A percentile compares a stretch with the other conserved stretches of the same genome.
Evolutionary conservation across 1,140 invertebrate genomes (phyloP).

Genomic region (Atta colombica): DNA sequence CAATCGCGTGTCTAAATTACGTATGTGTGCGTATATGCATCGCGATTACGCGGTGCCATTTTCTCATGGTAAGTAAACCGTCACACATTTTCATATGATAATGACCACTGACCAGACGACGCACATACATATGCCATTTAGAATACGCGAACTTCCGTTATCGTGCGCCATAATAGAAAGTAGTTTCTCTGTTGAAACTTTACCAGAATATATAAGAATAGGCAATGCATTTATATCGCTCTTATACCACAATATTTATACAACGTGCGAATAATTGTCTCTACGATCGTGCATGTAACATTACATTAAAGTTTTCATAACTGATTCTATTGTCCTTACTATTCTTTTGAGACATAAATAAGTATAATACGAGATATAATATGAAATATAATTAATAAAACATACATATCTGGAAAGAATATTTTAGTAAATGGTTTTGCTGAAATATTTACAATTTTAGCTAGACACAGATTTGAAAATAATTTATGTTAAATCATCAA

Average conservation of each 20-base stretch:
- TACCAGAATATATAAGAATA: not conserved
- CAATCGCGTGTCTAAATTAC: not conserved
- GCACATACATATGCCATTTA: slow-evolving; percentile 42
- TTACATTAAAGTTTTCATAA: slow-evolving; percentile 20
- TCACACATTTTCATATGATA: slow-evolving; percentile 56
- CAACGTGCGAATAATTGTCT: slow-evolving; percentile 11
- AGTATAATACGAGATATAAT: not conserved
- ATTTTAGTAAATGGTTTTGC: no score
- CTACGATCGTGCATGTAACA: slow-evolving; percentile 15
- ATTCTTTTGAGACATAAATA: not conserved
- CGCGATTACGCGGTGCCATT: slow-evolving; percentile 44
- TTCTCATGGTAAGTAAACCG: slow-evolving; percentile 59
- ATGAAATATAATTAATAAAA: no score
- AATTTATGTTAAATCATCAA: no score
- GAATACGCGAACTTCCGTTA: slow-evolving; percentile 57
- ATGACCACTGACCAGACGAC: slow-evolving; percentile 49
- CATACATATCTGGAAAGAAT: no score
- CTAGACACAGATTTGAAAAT: no score
- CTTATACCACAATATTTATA: not conserved
- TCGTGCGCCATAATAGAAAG: slow-evolving; percentile 60
- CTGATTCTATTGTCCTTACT: not conserved
- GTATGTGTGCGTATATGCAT: not conserved
- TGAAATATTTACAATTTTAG: no score
- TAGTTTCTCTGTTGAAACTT: slow-evolving; percentile 64
- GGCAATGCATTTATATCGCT: not conserved